Evolutionary conservation across 2,113 vertebrate genomes (phyloP), one percentile per base, ranked within the genome.

Genomic region (Hemichromis elongatus): DNA sequence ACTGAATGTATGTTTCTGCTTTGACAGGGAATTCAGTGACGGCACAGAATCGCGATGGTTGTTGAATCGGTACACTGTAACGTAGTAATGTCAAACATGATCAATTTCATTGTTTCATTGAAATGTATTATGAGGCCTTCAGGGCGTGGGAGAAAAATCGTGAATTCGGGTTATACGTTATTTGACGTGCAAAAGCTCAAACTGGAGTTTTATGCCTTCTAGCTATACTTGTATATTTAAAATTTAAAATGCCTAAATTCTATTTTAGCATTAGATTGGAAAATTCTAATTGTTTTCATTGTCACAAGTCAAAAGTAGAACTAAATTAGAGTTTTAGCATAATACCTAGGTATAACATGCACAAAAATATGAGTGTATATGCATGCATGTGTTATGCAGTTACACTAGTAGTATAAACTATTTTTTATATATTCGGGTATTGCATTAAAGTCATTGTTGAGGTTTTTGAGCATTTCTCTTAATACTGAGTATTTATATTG

Each of bases 61-160:
- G 4, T 1, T 42, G 16, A 78, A 28, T 70, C 21, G 6, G 1
- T 7, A 1, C 12, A 1, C 21, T 85, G 28, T 4, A 33, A 53
- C 12, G 7, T 4, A 10, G 13, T 45, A 5, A 45, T 10, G 35
- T 75, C 8, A 78, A 84, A 89, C 33, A 28, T 11, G 28, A 55
- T 56, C 4, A 35, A 18, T 82, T 73, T 61, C 9, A 66, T 81
- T 73, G 61, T 81, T 59, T 24, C 18, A 21, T 6, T 81, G 53
- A 77, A 70, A 80, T 77, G 18, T 68, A 5, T 70, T 50, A 21
- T 85, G 90, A 1, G 5, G 45, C 50, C 6, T 91, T 93, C 85
- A 85, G 0, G 81, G 52, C 50, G 5, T 12, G 7, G 24, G n/a
- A 4, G 12, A 59, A 82, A 81, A 83, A 56, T 66, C 9, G 70